Conservation (phyloP, 2,888 invertebrate species). For the Cerastoderma edule region DNA sequence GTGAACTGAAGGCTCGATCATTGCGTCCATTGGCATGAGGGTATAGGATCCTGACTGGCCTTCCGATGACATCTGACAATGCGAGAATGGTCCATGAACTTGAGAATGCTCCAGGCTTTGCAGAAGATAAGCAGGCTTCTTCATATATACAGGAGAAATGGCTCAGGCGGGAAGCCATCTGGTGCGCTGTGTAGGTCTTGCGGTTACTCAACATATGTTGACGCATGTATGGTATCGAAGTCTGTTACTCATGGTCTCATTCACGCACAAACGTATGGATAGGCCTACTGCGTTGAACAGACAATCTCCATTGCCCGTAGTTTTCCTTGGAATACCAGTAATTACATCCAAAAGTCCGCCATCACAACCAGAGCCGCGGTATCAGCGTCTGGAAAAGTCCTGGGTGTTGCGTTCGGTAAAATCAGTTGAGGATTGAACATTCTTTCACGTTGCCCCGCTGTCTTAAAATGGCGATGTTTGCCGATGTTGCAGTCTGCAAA, state of each 20-base stretch:
- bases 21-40: conserved; percentile 8
- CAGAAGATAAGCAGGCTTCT: neutral
- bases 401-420: neutral
- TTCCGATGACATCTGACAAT: conserved; percentile 6
- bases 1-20: neutral
- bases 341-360: neutral
- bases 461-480: too few relatives aligned
- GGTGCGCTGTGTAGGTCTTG: neutral
- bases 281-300: too few relatives aligned
- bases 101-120: neutral
- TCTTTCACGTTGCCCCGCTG: conserved; percentile 8
- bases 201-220: neutral
- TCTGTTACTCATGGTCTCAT: neutral
- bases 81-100: neutral
- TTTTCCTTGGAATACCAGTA: conserved; percentile 1
- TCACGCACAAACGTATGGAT: neutral
- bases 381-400: neutral
- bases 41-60: conserved; percentile 1
- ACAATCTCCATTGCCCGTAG: neutral
- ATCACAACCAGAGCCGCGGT: neutral
- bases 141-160: neutral
- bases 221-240: neutral
- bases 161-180: neutral
- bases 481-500: too few relatives aligned
- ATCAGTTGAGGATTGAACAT: neutral